Evolutionary conservation across 64 coral and sea anemone genomes (phyloP).

Genomic region (Pachyseris speciosa): DNA sequence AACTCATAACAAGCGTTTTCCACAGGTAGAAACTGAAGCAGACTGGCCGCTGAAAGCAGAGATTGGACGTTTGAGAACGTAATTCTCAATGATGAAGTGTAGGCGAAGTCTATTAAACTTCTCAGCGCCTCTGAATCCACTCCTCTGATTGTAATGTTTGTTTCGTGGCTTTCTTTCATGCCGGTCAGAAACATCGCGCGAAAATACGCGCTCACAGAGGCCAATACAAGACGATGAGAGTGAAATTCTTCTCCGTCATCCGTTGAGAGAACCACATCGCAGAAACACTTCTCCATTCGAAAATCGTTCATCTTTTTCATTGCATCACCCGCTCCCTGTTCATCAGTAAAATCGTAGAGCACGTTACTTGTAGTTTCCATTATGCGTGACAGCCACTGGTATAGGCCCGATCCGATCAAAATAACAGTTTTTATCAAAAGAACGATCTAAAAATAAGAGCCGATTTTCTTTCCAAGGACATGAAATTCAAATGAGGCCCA

Average conservation of each 20-base stretch:
- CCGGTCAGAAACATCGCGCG: constrained; percentile 97
- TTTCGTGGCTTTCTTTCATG: constrained; percentile 94
- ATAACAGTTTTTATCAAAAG: neutral
- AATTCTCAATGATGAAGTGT: constrained; percentile 73
- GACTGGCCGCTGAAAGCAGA: constrained; percentile 78
- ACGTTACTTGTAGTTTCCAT: constrained; percentile 20
- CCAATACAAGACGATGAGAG: constrained; percentile 82
- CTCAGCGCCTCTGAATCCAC: constrained; percentile 70
- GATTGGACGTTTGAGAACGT: constrained; percentile 74
- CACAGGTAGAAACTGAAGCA: constrained; percentile 89
- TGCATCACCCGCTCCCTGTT: constrained; percentile 29
- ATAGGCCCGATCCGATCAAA: too few species aligned
- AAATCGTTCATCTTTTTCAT: constrained; percentile 86
- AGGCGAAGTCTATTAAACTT: constrained; percentile 81
- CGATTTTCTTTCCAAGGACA: constrained; percentile 9
- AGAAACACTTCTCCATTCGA: constrained; percentile 83
- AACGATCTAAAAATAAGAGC: neutral
- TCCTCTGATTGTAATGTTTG: constrained; percentile 68
- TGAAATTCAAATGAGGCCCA: constrained; percentile 38
- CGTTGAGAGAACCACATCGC: constrained; percentile 87
- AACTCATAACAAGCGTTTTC: constrained; percentile 95
- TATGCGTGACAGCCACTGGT: too few species aligned
- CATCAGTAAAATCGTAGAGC: constrained; percentile 61
- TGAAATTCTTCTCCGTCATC: constrained; percentile 81
- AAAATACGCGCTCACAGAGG: constrained; percentile 91